Base-by-base conservation (phyloP, 1,140 invertebrate genomes). In the Heliconius himera region DNA sequence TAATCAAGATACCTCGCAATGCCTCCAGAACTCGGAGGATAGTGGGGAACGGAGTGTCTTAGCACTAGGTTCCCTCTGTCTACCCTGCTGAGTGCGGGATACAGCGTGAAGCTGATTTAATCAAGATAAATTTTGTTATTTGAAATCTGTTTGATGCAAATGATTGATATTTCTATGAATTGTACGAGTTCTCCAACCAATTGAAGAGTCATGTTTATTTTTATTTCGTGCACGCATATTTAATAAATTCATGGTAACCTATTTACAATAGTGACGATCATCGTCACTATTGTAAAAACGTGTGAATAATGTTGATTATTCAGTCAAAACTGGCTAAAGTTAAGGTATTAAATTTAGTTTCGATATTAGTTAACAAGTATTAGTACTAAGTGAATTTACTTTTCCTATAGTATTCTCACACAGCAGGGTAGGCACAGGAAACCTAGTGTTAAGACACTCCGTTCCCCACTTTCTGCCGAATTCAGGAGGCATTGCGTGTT, bases 141-240 rank as follows among this genome's bases (percentile, higher is more conserved):
- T 33, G 33, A 36, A 36, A 36, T 36, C 6, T 36, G 6, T 36
- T 36, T 60, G 54, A 56, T n/a, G 20, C 8, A n/a, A 56, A n/a
- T n/a, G 0, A 56, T n/a, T 22, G 3, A 22, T 56, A n/a, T n/a
- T 56, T 56, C 20, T 56, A 6, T 56, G 41, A 1, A 22, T 11
- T 60, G 20, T 22, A 60, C 9, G 20, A 60, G 54, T 60, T 60
- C 54, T 22, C n/a, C 3, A 71, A 71, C 16, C 3, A 71, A 71
- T 26, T 71, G n/a, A 71, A 71, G 18, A 71, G 18, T 71, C 70
- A 16, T 71, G 33, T 71, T 71, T 26, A 70, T 70, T 36, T 71
- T 71, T 71, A 26, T 60, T 4, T 60, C n/a, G 54, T 51, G 49
- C 49, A 51, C 18, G 16, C 49, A 51, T 51, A 51, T 51, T 51